Evolutionary conservation across 2,113 vertebrate genomes (phyloP), one percentile per base, ranked within the genome.

Genomic region (Paradisaea rubra): DNA sequence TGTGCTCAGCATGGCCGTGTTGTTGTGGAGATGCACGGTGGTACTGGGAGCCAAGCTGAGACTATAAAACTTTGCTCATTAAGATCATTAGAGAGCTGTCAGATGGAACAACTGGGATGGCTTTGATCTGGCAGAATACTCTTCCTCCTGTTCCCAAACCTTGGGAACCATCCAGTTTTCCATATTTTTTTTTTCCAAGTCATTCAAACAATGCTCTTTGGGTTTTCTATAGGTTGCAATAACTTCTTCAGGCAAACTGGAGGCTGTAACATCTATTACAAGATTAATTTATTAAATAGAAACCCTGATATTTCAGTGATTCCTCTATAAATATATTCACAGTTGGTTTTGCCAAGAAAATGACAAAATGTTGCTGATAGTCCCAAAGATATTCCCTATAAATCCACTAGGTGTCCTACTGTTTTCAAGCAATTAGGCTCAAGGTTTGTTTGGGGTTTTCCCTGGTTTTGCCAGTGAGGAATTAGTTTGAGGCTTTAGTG

Each of bases 331-430:
- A 94, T 88, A 68, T 1, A 23, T 60, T 79, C 56, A 35, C n/a
- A 45, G 61, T 52, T 78, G n/a, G 30, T 60, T 93, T 86, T 86
- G 93, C 79, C 95, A 95, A 89, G 72, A 91, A 90, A 86, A 86
- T 88, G 60, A 78, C 93, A 88, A 71, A 88, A 88, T 56, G 44
- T 70, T 91, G 56, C n/a, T 88, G 25, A 57, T 68, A 30, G 71
- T 76, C 64, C 73, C 63, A 59, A 63, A 66, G 70, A 89, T 70
- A 95, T 97, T 94, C 94, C 74, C 57, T 18, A 10, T 47, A 33
- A 96, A 94, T 87, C 96, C 96, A 97, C 95, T 97, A 97, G 96
- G 77, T 97, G 97, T 97, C 97, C 97, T 93, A 81, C 95, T 91
- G 88, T 95, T 97, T 97, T 95, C 85, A 81, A 96, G 92, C 86